Evolutionary conservation across 2,113 vertebrate genomes (phyloP).

Genomic region (Chinchilla lanigera): DNA sequence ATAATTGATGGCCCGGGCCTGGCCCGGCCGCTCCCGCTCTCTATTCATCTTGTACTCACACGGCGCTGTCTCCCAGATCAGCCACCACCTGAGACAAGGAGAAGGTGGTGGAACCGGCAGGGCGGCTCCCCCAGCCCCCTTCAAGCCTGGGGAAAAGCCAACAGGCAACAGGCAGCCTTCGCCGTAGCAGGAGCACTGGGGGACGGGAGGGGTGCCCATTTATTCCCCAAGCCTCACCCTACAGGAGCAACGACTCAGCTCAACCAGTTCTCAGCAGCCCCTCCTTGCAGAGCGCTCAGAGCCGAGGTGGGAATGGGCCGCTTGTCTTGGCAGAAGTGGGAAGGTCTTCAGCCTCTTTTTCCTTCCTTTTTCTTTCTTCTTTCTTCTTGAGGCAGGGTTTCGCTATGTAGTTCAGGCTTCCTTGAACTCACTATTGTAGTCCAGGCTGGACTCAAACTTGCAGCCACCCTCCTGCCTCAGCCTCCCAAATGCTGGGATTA

Average conservation of each 20-base stretch:
- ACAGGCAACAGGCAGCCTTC: neutral
- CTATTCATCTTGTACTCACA: slow-evolving; percentile 75
- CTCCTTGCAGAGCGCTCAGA: neutral
- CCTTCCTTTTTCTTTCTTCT: neutral
- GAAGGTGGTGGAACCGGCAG: neutral
- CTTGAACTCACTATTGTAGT: neutral
- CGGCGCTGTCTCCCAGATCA: slow-evolving; percentile 62
- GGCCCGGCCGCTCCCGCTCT: slow-evolving; percentile 69
- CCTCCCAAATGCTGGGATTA: neutral
- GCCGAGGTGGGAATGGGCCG: neutral
- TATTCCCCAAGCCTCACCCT: neutral
- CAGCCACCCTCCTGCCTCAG: neutral
- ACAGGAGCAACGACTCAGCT: neutral
- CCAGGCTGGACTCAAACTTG: neutral
- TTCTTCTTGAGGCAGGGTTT: neutral
- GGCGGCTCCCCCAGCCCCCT: neutral
- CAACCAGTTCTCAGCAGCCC: neutral
- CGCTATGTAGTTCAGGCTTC: neutral
- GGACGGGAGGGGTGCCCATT: neutral
- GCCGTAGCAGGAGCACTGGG: neutral
- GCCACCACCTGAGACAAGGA: slow-evolving; percentile 68
- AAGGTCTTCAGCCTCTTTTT: neutral
- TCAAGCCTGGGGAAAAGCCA: neutral
- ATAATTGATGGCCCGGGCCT: slow-evolving; percentile 81
- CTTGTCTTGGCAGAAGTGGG: neutral